Evolutionary conservation across 2,113 vertebrate species (phyloP), one percentile per base, ranked within the genome.

Genomic region (Phaetusa simplex): DNA sequence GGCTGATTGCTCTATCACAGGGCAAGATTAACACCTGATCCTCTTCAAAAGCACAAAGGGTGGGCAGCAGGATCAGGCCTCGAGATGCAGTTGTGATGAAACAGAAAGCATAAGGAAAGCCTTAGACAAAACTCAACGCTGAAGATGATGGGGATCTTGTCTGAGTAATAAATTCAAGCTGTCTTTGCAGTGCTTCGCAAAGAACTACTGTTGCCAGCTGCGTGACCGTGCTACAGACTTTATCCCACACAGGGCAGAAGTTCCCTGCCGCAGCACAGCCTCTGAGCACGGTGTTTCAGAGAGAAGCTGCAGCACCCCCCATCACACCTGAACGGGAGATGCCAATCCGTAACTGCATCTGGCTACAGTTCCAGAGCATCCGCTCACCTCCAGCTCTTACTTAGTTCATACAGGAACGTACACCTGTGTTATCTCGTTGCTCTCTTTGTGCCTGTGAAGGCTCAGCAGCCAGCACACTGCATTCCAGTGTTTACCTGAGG

Each of bases 151-250:
- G 52, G 66, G 65, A 34, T 34, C 43, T 22, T 22, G 30, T 7
- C 34, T 2, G 12, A 61, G 29, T 9, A 43, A 50, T 8, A n/a
- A 88, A 70, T 32, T 16, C 5, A 3, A 55, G 36, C 36, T 61
- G 62, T 3, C 47, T 62, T 22, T 30, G 32, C 52, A 66, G 76
- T 4, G 2, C 42, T 38, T 66, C 3, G 4, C 76, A 11, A 40
- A 66, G 53, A 65, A 23, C 42, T 29, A 71, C 67, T 5, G 4
- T 40, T 24, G 49, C 43, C 78, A 64, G 61, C 78, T 16, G 90
- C 0, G 0, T 15, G 82, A 38, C 73, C 0, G 0, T 5, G 15
- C 42, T 24, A 73, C 40, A 27, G 12, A 76, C 80, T 11, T n/a
- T 77, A 82, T 7, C 81, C 42, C n/a, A 17, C 34, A 2, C 11